Evolutionary conservation across 1,140 invertebrate species (phyloP).

Genomic region (Homalodisca vitripennis): DNA sequence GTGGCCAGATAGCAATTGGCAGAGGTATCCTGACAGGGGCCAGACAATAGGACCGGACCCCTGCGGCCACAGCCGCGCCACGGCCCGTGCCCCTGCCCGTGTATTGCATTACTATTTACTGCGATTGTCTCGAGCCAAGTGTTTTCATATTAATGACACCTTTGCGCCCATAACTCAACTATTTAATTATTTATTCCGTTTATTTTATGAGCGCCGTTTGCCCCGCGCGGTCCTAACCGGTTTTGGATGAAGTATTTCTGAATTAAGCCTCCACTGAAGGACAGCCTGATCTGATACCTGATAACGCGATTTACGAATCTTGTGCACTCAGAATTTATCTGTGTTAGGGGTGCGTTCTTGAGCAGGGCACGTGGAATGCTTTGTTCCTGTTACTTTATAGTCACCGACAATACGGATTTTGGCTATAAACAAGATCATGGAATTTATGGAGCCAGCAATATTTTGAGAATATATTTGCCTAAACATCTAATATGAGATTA

Average conservation of each 20-base stretch:
- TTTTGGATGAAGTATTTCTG: constrained; percentile 20
- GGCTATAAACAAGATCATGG: no score
- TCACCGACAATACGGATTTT: no score
- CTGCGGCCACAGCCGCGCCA: no score
- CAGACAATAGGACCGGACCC: not conserved
- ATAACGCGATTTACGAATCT: constrained; percentile 8
- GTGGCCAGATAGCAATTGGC: not conserved
- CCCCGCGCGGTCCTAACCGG: constrained; percentile 3
- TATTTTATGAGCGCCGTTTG: not conserved
- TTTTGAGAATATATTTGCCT: no score
- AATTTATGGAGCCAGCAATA: no score
- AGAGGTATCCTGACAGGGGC: not conserved
- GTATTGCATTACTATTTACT: not conserved
- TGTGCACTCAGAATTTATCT: not conserved
- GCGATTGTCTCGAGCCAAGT: not conserved
- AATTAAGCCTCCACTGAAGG: constrained; percentile 18
- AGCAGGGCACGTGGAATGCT: no score
- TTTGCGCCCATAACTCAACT: not conserved
- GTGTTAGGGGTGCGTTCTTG: not conserved
- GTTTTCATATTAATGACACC: constrained; percentile 18
- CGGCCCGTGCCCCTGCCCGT: not conserved
- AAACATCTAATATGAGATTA: no score
- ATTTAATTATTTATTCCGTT: constrained; percentile 17
- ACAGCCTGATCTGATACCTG: constrained; percentile 19
- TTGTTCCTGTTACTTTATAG: no score